Evolutionary conservation across 2,797 vertebrate genomes (phyloP).

Genomic region (Xyrichtys novacula): DNA sequence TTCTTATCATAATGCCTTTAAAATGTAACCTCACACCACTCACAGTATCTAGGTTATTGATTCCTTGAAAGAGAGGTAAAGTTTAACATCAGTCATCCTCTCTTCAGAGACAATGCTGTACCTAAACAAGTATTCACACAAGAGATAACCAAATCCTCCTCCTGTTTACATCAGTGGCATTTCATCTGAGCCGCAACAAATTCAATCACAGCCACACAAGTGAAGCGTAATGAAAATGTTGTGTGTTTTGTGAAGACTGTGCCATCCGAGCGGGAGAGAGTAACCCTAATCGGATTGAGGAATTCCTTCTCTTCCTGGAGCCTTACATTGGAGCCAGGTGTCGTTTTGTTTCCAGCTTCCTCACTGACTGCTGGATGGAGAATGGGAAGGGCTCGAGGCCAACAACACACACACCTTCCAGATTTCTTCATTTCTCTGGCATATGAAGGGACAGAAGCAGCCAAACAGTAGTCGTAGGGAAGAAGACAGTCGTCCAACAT

Average conservation of each 20-base stretch:
- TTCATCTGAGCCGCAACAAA: slow-evolving; percentile 6
- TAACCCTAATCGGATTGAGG: slow-evolving; percentile 37
- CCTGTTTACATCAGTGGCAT: slow-evolving; percentile 22
- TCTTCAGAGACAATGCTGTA: slow-evolving; percentile 14
- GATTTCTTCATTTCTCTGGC: slow-evolving; percentile 40
- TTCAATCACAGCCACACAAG: not conserved
- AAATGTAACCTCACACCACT: not conserved
- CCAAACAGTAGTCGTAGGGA: slow-evolving; percentile 39
- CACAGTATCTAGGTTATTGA: slow-evolving; percentile 8
- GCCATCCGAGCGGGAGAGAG: slow-evolving; percentile 8
- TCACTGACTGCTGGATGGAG: slow-evolving; percentile 37
- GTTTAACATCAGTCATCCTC: slow-evolving; percentile 11
- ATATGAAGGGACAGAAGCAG: slow-evolving; percentile 6
- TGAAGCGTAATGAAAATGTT: slow-evolving; percentile 8
- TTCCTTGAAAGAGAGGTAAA: slow-evolving; percentile 7
- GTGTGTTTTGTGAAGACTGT: not conserved
- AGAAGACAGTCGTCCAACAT: slow-evolving; percentile 20
- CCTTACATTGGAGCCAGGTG: slow-evolving; percentile 31
- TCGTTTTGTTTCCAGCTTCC: slow-evolving; percentile 72
- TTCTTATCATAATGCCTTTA: not conserved
- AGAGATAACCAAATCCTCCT: slow-evolving; percentile 30
- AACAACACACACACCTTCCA: slow-evolving; percentile 48
- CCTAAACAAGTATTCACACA: slow-evolving; percentile 25
- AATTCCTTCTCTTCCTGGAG: slow-evolving; percentile 62
- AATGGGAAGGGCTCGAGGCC: slow-evolving; percentile 45